Base-by-base conservation (phyloP, 2,888 invertebrate species). In the Parnassius orleans region DNA sequence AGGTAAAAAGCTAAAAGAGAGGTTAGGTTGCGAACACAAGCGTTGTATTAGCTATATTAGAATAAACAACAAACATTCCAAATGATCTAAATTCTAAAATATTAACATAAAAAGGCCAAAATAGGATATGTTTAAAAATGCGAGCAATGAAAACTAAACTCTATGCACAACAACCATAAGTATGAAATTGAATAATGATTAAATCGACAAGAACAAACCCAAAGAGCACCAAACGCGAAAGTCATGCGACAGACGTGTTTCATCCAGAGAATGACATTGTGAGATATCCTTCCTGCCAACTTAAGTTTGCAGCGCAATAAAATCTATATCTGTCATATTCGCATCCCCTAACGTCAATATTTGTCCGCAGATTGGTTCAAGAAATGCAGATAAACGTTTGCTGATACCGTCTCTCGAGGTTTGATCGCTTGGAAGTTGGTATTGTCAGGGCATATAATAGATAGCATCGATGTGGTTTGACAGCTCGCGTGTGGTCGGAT, bases 401-500 rank as follows among this genome's bases (percentile, higher is more conserved):
- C 70, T 71, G 61, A 56, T 55, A 63, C 54, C 63, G 68, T 78
- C 77, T 75, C 77, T 66, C 50, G 74, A 74, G 76, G 77, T 77
- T 78, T 74, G 79, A 78, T 73, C 76, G 69, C 69, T 72, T 51
- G 72, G 61, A 15, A 42, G 52, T 41, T n/a, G 53, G 76, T 71
- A 78, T 81, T 83, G 81, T 83, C 64, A 42, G n/a, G 75, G 72
- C 60, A 66, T 67, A 68, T 67, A 73, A 79, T 81, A 83, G 87
- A 86, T 85, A 85, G 75, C 71, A 85, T 86, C 86, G 75, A 73
- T 72, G 76, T 74, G 71, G 72, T 76, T 76, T 78, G 79, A 74
- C 78, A 77, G 71, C 74, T 80, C 83, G 79, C 77, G 85, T 86
- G 87, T 86, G 86, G 87, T 84, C 70, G 24, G 33, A 11, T 9